Conservation (phyloP, 2,888 invertebrate species). For the Acrocyrtus sp. region DNA sequence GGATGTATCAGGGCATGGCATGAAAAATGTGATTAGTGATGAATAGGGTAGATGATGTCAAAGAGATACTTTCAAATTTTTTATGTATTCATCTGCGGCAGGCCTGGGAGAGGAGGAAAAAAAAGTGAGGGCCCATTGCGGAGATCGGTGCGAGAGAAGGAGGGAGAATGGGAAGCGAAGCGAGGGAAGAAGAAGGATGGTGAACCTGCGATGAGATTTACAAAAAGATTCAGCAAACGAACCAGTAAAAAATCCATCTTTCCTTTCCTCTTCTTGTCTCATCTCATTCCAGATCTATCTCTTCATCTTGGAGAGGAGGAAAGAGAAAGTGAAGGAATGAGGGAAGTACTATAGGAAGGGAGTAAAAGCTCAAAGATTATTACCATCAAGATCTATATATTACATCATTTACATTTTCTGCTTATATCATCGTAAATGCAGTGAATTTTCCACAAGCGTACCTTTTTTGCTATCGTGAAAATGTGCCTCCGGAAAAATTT, state of each 20-base stretch:
- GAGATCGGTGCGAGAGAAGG: background rate
- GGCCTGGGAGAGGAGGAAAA: background rate
- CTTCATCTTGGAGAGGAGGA: background rate
- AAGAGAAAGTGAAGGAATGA: background rate
- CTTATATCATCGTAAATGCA: conserved; percentile 29
- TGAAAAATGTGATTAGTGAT: conserved; percentile 47
- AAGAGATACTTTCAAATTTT: conserved; percentile 4
- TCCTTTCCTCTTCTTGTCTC: conserved; percentile 5
- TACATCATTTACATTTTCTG: conserved; percentile 46
- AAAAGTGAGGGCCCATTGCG: background rate
- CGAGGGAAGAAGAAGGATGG: conserved; percentile 15
- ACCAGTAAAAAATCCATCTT: conserved; percentile 12
- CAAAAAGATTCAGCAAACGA: conserved; percentile 18
- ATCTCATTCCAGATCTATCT: conserved; percentile 5
- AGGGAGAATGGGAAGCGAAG: background rate
- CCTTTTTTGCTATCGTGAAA: conserved; percentile 36
- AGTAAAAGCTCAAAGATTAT: conserved; percentile 36
- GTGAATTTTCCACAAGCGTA: conserved; percentile 38
- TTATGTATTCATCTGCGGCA: background rate
- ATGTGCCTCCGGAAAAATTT: conserved; percentile 43
- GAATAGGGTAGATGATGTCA: conserved; percentile 13
- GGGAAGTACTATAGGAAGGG: conserved; percentile 2
- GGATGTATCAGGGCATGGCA: conserved; percentile 4
- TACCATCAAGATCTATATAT: conserved; percentile 39
- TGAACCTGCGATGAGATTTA: conserved; percentile 37